Base-by-base conservation (phyloP, 2,888 invertebrate species). In the Melieria picta region DNA sequence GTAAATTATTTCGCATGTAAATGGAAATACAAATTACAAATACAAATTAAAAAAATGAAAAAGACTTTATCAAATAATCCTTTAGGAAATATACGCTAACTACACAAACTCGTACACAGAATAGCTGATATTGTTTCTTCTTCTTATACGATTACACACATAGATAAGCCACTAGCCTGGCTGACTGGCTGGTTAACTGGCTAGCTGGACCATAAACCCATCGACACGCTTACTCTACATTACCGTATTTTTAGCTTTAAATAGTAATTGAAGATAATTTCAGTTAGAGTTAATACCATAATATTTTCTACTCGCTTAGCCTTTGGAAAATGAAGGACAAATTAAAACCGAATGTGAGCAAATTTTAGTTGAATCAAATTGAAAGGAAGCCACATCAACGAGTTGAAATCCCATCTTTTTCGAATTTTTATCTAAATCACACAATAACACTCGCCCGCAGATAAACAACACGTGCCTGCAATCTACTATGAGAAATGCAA, bases 11-110 rank as follows among this genome's bases (percentile, higher is more conserved):
- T 43, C 16, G 57, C 56, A 48, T 62, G 43, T 67, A 67, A 52
- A 64, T 65, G 65, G 65, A 71, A 50, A 71, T 65, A 60, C 55
- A 65, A 60, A 65, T 71, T 61, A 71, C 65, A 71, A 45, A 61
- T 65, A 71, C 62, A 65, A 55, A 47, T 62, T 61, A 68, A 45
- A 67, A 55, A 56, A 13, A 65, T 52, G 61, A 68, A 43, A 50
- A 43, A 30, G 1, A 58, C 50, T 57, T 62, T 50, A 67, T 47
- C 57, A 62, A 68, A 48, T 47, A 62, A 69, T 71, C 58, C 71
- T 68, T 69, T 71, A 66, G 60, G 64, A 74, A 71, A 61, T 63
- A 69, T 69, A 69, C 69, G 63, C 62, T 69, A 63, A 63, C 69
- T 69, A 69, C 69, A 69, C 50, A 65, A 67, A 67, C 67, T 47